Evolutionary conservation across 2,113 vertebrate species (phyloP).

Genomic region (Lepisosteus oculatus): DNA sequence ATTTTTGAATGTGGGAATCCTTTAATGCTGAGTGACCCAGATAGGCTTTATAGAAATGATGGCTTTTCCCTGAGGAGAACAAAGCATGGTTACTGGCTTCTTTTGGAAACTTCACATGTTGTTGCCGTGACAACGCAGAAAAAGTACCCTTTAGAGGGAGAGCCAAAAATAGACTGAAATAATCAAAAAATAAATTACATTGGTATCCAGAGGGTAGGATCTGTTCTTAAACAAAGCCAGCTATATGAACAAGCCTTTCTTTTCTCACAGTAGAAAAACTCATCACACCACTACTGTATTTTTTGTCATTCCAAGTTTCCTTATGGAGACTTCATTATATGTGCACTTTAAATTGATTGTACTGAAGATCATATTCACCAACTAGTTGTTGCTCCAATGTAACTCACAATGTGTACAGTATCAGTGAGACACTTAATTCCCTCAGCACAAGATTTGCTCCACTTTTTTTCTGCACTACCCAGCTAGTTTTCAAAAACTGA

Average conservation of each 20-base stretch:
- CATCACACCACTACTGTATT: too few relatives aligned
- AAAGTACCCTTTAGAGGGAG: background rate
- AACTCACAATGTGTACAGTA: too few relatives aligned
- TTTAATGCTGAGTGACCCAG: constrained; percentile 2
- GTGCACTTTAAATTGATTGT: too few relatives aligned
- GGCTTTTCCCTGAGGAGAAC: background rate
- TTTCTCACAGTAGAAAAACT: background rate
- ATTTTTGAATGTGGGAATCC: background rate
- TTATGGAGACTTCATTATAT: too few relatives aligned
- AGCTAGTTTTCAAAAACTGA: too few relatives aligned
- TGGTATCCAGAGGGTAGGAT: background rate
- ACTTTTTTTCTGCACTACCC: too few relatives aligned
- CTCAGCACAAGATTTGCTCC: too few relatives aligned
- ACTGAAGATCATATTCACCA: too few relatives aligned
- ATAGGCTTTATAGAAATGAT: background rate
- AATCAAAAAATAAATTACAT: background rate
- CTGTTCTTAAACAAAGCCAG: background rate
- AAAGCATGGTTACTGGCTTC: background rate
- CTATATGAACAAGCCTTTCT: background rate
- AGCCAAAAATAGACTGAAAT: background rate
- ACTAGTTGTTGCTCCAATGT: too few relatives aligned
- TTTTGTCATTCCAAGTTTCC: too few relatives aligned
- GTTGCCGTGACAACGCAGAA: constrained; percentile 13
- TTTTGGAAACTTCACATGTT: constrained; percentile 3
- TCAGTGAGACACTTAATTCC: too few relatives aligned